phyloP scores from a whole-genome alignment of 2,888 invertebrate genomes.

The Stramonita haemastoma region DNA sequence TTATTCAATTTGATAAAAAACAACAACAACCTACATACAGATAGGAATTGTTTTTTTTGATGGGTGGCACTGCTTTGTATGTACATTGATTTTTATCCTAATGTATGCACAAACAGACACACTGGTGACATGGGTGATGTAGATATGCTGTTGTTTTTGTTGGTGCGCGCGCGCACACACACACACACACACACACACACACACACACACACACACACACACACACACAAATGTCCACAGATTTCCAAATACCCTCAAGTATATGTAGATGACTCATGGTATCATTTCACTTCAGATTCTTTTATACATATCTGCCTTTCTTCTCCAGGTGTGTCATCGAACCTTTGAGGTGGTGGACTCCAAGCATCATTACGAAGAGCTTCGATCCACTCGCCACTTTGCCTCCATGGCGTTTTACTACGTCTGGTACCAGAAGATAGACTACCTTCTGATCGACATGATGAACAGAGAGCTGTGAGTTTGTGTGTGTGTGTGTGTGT shows the following conservation, averaged over 20 bases:
- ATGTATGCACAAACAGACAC: too few relatives aligned
- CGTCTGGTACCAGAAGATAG: conserved; percentile 88
- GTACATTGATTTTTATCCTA: too few relatives aligned
- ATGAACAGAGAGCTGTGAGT: conserved; percentile 80
- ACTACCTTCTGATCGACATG: conserved; percentile 86
- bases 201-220: neutral
- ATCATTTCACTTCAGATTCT: too few relatives aligned
- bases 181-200: neutral
- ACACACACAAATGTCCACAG: neutral
- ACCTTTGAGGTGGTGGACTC: conserved; percentile 88
- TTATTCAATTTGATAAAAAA: too few relatives aligned
- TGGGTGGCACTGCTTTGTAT: too few relatives aligned
- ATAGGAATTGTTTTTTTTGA: too few relatives aligned
- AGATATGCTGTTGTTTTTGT: neutral
- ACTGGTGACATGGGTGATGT: neutral
- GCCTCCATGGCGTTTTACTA: conserved; percentile 93
- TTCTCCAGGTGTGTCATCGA: conserved; percentile 82
- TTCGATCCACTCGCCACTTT: conserved; percentile 95
- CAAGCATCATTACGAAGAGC: conserved; percentile 83
- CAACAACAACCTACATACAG: too few relatives aligned
- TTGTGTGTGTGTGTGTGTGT: too few relatives aligned
- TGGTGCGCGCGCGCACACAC: neutral
- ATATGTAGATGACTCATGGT: neutral
- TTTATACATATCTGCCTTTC: neutral
- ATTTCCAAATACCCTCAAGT: too few relatives aligned